Evolutionary conservation across 2,113 vertebrate genomes (phyloP).

Genomic region (Stercorarius parasiticus): DNA sequence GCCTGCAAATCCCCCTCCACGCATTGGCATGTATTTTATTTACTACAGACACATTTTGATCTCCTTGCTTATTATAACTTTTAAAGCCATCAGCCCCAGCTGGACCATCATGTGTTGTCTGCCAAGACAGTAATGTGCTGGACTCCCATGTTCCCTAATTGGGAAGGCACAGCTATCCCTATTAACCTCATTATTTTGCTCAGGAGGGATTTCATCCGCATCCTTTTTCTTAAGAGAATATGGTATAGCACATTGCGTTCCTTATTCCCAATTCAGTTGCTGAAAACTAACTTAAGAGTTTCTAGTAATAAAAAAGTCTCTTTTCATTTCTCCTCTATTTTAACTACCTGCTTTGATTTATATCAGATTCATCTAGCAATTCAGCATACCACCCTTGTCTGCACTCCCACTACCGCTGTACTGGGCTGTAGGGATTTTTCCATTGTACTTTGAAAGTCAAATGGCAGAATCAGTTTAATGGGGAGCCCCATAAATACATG

Average conservation of each 20-base stretch:
- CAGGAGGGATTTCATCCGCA: neutral
- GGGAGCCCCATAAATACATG: neutral
- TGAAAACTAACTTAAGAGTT: neutral
- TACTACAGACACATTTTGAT: neutral
- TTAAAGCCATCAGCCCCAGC: neutral
- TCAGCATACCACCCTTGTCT: neutral
- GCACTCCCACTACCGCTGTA: neutral
- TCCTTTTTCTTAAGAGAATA: neutral
- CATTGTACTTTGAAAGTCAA: neutral
- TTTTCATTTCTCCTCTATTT: neutral
- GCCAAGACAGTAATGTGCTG: neutral
- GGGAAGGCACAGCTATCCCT: neutral
- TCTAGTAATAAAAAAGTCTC: neutral
- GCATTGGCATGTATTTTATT: neutral
- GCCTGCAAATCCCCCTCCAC: neutral
- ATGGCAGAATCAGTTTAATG: neutral
- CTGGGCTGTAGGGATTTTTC: neutral
- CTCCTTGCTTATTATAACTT: neutral
- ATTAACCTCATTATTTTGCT: slow-evolving; percentile 3
- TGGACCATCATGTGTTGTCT: neutral
- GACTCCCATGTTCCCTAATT: neutral
- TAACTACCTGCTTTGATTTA: slow-evolving; percentile 2
- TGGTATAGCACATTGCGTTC: neutral
- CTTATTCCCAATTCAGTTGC: neutral
- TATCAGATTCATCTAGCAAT: neutral